A percentile compares a stretch with the other conserved stretches of the same genome.
These are phyloP conservation scores for Regulus satrapa DNA, from an alignment of 2,113 vertebrate genomes.

Conservation along the genomic window DNA sequence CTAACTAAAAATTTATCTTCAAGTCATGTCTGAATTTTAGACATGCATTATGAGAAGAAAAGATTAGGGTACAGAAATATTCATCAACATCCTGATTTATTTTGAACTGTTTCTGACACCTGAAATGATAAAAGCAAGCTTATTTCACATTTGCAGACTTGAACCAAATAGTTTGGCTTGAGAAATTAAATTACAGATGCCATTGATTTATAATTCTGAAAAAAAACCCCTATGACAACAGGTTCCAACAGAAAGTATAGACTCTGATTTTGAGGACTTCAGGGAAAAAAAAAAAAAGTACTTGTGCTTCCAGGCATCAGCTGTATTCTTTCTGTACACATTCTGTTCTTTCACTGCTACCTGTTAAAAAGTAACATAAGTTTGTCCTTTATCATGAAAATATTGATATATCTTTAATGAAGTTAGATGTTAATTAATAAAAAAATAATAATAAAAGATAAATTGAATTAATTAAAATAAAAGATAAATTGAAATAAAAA, in stretches of 20 bases:
- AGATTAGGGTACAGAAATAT: neutral
- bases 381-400: neutral
- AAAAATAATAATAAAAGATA: neutral
- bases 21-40: neutral
- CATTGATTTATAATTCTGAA: neutral
- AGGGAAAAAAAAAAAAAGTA: too few species aligned
- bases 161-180: neutral
- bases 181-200: neutral
- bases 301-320: neutral
- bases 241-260: neutral
- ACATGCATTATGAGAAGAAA: neutral
- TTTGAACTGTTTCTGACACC: neutral
- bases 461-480: neutral
- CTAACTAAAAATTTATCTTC: neutral
- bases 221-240: neutral
- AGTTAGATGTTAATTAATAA: neutral
- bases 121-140: neutral
- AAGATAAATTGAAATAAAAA: neutral
- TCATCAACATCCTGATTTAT: neutral
- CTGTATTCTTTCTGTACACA: neutral
- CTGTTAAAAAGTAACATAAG: neutral
- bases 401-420: neutral
- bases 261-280: neutral
- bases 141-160: neutral
- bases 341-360: neutral